Percentiles rank a stretch among this genome's conserved stretches.
These are phyloP conservation scores for Synergus laeviventris DNA, from an alignment of 2,888 invertebrate species.

Conservation along the genomic window DNA sequence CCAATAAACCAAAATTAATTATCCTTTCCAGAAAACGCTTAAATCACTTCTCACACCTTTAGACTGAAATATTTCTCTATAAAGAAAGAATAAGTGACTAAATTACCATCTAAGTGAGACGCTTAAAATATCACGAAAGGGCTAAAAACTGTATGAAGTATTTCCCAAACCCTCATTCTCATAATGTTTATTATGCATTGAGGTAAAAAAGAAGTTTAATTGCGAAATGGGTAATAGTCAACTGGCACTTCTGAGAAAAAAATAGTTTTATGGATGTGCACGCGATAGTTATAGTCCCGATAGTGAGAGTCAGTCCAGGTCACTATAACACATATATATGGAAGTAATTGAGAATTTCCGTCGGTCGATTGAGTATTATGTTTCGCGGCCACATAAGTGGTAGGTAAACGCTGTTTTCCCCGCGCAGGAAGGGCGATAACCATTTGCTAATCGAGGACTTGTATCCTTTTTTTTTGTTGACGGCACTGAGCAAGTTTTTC, in stretches of 20 bases:
- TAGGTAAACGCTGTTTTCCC: conserved; percentile 41
- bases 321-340: not conserved
- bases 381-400: conserved; percentile 43
- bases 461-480: conserved; percentile 40
- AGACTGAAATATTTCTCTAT: not conserved
- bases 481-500: conserved; percentile 42
- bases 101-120: not conserved
- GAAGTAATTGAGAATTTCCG: conserved; percentile 37
- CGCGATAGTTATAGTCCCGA: not conserved
- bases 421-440: conserved; percentile 41
- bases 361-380: conserved; percentile 30
- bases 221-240: not conserved
- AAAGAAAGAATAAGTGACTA: not conserved
- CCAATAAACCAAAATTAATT: not conserved
- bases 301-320: conserved; percentile 32
- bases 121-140: not conserved
- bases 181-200: not conserved
- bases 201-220: conserved; percentile 4
- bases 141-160: not conserved
- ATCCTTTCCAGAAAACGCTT: not conserved
- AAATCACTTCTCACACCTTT: not conserved
- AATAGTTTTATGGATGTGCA: conserved; percentile 20
- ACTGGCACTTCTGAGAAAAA: conserved; percentile 9
- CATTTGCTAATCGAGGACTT: conserved; percentile 44
- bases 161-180: not conserved